Conservation (phyloP, 2,888 invertebrate species). For the Hirtodrosophila duncani region DNA sequence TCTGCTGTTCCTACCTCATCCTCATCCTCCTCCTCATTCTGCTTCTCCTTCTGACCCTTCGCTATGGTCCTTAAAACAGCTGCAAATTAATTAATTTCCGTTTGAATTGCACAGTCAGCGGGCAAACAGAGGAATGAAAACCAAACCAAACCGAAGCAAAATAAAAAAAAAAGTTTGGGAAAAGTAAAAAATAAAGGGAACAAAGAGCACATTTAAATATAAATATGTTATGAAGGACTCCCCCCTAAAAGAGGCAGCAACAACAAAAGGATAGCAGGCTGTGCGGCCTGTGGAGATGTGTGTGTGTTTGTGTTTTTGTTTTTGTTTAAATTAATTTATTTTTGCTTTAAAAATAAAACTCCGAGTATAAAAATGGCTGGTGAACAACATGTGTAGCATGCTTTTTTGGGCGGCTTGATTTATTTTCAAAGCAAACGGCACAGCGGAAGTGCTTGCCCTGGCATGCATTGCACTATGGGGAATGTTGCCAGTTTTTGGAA, state of each 20-base stretch:
- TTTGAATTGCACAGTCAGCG: conserved; percentile 45
- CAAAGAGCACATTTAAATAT: too few species aligned
- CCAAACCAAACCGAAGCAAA: conserved; percentile 18
- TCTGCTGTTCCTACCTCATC: too few species aligned
- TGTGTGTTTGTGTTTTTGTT: too few species aligned
- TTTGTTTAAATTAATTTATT: conserved; percentile 38
- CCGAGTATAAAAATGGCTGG: conserved; percentile 14
- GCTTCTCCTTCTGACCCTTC: too few species aligned
- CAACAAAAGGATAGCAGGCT: conserved; percentile 21
- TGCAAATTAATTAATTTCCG: conserved; percentile 60
- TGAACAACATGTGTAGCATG: conserved; percentile 37
- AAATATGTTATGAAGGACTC: too few species aligned
- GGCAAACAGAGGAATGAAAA: conserved; percentile 26
- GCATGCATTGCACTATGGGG: too few species aligned
- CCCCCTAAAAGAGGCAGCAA: too few species aligned
- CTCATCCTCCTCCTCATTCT: too few species aligned
- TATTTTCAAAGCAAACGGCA: conserved; percentile 39
- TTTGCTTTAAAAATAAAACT: conserved; percentile 1
- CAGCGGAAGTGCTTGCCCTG: too few species aligned
- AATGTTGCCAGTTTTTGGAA: too few species aligned
- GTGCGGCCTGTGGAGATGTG: not conserved
- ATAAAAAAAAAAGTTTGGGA: conserved; percentile 5
- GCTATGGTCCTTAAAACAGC: too few species aligned
- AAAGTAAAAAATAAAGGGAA: not conserved
- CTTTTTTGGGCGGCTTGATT: conserved; percentile 54